Evolutionary conservation across 1,140 invertebrate genomes (phyloP).

Genomic region (Euwallacea fornicatus): DNA sequence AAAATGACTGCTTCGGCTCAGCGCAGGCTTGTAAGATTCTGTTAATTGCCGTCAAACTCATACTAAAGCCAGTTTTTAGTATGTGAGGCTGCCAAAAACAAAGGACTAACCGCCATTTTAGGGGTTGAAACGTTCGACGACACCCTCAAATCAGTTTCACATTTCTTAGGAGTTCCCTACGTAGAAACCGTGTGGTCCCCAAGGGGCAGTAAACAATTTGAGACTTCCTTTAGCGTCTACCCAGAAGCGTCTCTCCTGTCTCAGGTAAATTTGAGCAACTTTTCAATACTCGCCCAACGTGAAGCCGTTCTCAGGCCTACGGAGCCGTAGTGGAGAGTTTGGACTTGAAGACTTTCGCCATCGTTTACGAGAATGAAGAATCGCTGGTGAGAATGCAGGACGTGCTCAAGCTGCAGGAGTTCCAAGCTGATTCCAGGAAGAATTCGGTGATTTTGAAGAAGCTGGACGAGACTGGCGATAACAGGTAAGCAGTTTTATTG

Average conservation of each 20-base stretch:
- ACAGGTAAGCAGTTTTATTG: conserved; percentile 50
- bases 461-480: conserved; percentile 63
- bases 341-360: conserved; percentile 77
- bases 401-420: conserved; percentile 68
- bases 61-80: not conserved
- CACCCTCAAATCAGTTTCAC: not conserved
- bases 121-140: not conserved
- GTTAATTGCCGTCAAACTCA: not conserved
- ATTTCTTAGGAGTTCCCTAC: conserved; percentile 18
- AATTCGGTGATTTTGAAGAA: conserved; percentile 63
- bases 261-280: conserved; percentile 6
- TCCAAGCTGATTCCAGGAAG: conserved; percentile 53
- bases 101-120: not conserved
- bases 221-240: conserved; percentile 25
- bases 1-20: not conserved
- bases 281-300: not conserved
- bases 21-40: not conserved
- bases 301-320: conserved; percentile 22
- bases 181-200: conserved; percentile 15
- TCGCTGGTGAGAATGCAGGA: conserved; percentile 82
- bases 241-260: conserved; percentile 24
- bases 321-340: conserved; percentile 72
- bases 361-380: conserved; percentile 79
- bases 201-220: not conserved
- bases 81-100: not conserved